These are phyloP conservation scores for Seriola dumerili DNA, from an alignment of 2,113 vertebrate genomes.

Conservation along the genomic window DNA sequence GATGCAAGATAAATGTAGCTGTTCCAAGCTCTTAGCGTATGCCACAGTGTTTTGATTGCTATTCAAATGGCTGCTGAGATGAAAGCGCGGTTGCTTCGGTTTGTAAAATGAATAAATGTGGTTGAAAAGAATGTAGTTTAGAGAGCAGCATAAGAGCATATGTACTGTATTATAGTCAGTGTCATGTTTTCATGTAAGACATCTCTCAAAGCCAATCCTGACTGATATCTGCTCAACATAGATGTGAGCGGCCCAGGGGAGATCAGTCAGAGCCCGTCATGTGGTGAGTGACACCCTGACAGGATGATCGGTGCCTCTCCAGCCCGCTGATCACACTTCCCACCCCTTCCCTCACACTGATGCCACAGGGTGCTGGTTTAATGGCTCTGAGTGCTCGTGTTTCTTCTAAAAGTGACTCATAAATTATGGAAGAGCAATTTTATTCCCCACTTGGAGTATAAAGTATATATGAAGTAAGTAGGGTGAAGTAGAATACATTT, in stretches of 20 bases:
- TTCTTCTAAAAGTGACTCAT: conserved; percentile 57
- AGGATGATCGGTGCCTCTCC: conserved; percentile 18
- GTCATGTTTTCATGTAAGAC: neutral
- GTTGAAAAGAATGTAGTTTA: neutral
- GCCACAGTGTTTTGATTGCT: conserved; percentile 19
- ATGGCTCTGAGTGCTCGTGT: conserved; percentile 47
- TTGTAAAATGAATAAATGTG: neutral
- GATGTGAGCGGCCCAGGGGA: conserved; percentile 21
- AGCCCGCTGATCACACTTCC: conserved; percentile 15
- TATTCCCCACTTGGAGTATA: conserved; percentile 47
- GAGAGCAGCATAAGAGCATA: neutral
- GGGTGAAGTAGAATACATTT: conserved; percentile 21
- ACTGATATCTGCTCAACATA: conserved; percentile 41
- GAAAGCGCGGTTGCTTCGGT: neutral
- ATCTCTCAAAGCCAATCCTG: conserved; percentile 21
- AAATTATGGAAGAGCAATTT: conserved; percentile 65
- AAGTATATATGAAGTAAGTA: conserved; percentile 48
- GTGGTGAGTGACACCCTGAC: conserved; percentile 44
- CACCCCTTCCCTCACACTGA: neutral
- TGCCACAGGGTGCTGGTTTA: conserved; percentile 12
- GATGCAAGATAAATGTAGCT: conserved; percentile 40
- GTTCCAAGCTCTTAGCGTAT: neutral
- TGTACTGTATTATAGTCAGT: neutral
- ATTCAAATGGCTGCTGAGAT: conserved; percentile 12
- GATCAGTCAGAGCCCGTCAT: conserved; percentile 1